Base-by-base conservation (phyloP, 2,797 vertebrate species). In the Spea hammondii region DNA sequence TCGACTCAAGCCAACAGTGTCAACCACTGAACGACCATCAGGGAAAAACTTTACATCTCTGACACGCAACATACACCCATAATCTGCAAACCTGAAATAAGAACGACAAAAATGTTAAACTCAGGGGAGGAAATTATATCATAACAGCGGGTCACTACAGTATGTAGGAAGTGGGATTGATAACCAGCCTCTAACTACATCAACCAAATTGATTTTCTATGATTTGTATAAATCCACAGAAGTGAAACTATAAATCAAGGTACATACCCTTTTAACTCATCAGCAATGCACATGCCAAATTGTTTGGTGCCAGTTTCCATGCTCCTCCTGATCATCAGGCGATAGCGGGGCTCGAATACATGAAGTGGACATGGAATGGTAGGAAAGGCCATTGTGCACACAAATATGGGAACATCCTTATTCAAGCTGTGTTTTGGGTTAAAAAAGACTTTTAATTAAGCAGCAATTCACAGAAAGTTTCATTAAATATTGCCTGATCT, bases 321-420 rank as follows among this genome's bases (percentile, higher is more conserved):
- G 85, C 95, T 96, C 85, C 96, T 94, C 85, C 95, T 93, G 87
- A 98, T 96, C 96, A 96, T 97, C 75, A 98, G 94, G 70, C 93
- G 91, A 84, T 97, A 98, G 68, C 93, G 93, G 0, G 96, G 96
- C 87, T 98, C 97, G 50, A 96, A 98, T 60, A 97, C 92, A 2
- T 97, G 96, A 85, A 97, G 93, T 0, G 94, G 96, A 84, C 96
- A 98, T 48, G 95, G 94, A 86, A 98, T 93, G 10, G 96, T 95
- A 86, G 97, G 96, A 87, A 98, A 97, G 83, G 96, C 95, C 95
- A 96, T 95, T 65, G 96, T 96, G 82, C 96, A 97, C 79, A 98
- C 94, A 10, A 98, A 98, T 90, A 98, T 95, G 84, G 97, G 97
- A 87, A 98, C 95, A 88, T 96, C 96, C 92, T 96, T 94, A 88